phyloP scores from a whole-genome alignment of 2,113 vertebrate species.

The Hystrix cristata region DNA sequence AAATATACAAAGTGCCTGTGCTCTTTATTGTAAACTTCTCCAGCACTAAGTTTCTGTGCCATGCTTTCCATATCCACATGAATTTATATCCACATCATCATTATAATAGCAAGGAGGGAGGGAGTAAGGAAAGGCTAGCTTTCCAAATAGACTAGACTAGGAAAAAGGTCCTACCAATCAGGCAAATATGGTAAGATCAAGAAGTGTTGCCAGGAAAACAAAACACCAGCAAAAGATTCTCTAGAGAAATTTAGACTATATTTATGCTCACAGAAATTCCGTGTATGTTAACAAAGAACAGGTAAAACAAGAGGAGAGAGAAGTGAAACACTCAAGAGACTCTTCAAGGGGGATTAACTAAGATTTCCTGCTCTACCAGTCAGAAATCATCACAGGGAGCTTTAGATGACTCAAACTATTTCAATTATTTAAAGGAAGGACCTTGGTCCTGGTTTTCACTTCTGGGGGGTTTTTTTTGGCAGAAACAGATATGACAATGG shows the following conservation, averaged over 20 bases:
- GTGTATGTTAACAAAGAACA: conserved; percentile 45
- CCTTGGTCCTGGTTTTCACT: conserved; percentile 7
- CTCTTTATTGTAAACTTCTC: conserved; percentile 22
- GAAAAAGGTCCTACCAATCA: background rate
- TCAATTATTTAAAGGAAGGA: conserved; percentile 54
- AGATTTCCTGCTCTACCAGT: conserved; percentile 47
- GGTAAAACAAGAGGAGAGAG: conserved; percentile 34
- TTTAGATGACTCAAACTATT: conserved; percentile 33
- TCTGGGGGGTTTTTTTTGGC: background rate
- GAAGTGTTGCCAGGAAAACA: background rate
- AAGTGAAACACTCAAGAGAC: conserved; percentile 5
- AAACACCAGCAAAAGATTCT: background rate
- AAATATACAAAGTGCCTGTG: background rate
- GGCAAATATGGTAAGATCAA: conserved; percentile 34
- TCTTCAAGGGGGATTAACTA: background rate
- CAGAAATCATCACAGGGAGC: conserved; percentile 41
- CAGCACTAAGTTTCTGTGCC: conserved; percentile 1
- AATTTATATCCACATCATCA: background rate
- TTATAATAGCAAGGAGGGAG: conserved; percentile 6
- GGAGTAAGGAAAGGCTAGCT: conserved; percentile 15
- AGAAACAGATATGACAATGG: background rate
- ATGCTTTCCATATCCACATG: background rate
- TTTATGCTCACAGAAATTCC: conserved; percentile 55
- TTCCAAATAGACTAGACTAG: conserved; percentile 9
- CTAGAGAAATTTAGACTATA: conserved; percentile 2